Base-by-base conservation (phyloP, 2,888 invertebrate species). In the Drymonia ruficornis region DNA sequence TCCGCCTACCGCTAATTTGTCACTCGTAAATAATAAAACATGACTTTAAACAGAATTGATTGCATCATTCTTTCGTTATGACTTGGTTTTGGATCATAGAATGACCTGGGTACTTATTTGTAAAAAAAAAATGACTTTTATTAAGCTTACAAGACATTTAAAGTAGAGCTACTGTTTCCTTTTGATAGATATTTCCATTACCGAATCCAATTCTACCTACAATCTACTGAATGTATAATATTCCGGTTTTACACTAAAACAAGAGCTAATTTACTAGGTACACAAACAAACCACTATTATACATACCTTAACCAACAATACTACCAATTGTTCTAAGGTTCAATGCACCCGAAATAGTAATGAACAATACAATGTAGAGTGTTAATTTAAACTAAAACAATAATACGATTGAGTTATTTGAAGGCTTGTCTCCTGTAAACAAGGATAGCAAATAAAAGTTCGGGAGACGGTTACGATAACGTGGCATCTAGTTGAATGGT, bases 321-420 rank as follows among this genome's bases (percentile, higher is more conserved):
- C 12, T 9, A 36, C 13, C 13, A 34, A 53, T 52, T 23, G 42
- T 52, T 50, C 18, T 28, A 29, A 6, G 23, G 44, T 23, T 1
- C 23, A 23, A 19, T 44, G 23, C 23, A 16, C 44, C 46, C 46
- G 6, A 29, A 29, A 46, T 28, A 54, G 49, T 29, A n/a, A 34
- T 11, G 36, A 9, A 34, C 19, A 23, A 19, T 34, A 29, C 16
- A 28, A 16, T 29, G 23, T 7, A 9, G 23, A 9, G 45, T 45
- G 38, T 15, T 65, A 54, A 65, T 60, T 54, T 54, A 18, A 50
- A 43, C 23, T n/a, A 46, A 60, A 61, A 56, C 66, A 63, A 49
- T 43, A 38, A 38, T 34, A 36, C 12, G 31, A 53, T 53, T 47
- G 55, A 51, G 45, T 9, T 29, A n/a, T 46, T 28, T 46, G 15